A percentile compares a stretch with the other conserved stretches of the same genome.
Evolutionary conservation across 1,140 invertebrate genomes (phyloP).

Genomic region (Reticulitermes speratus): DNA sequence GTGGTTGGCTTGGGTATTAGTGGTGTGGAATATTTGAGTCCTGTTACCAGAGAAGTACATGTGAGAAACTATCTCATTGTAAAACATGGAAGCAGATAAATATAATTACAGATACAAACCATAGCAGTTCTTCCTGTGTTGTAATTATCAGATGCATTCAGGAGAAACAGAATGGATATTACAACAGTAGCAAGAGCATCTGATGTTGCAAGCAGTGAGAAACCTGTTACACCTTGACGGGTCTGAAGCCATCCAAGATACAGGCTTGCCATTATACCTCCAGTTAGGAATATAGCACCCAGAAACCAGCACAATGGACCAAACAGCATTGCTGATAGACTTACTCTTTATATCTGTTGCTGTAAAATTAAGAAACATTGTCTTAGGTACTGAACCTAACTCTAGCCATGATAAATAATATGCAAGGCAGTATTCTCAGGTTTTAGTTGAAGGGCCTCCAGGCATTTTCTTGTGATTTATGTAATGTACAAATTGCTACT

Average conservation of each 20-base stretch:
- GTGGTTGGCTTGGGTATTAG: too few relatives aligned
- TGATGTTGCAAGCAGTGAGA: conserved; percentile 20
- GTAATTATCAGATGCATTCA: neutral
- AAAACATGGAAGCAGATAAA: neutral
- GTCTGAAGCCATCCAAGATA: conserved; percentile 18
- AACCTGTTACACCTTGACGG: neutral
- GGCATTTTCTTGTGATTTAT: too few relatives aligned
- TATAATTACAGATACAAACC: neutral
- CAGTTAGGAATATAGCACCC: neutral
- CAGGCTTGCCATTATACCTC: neutral
- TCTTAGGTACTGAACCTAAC: too few relatives aligned
- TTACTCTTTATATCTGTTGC: neutral
- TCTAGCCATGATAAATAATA: too few relatives aligned
- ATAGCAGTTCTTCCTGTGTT: neutral
- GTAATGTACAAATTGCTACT: too few relatives aligned
- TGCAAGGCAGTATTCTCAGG: too few relatives aligned
- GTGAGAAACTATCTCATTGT: neutral
- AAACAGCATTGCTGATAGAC: neutral
- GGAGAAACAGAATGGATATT: conserved; percentile 12
- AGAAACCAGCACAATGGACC: neutral
- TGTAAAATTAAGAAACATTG: neutral
- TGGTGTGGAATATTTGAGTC: too few relatives aligned
- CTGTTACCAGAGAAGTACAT: too few relatives aligned
- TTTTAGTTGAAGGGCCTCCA: too few relatives aligned
- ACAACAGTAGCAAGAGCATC: conserved; percentile 8